A percentile compares a stretch with the other conserved stretches of the same genome.
Conservation (phyloP, 2,797 vertebrate species). For the Sebastes flavidus region DNA sequence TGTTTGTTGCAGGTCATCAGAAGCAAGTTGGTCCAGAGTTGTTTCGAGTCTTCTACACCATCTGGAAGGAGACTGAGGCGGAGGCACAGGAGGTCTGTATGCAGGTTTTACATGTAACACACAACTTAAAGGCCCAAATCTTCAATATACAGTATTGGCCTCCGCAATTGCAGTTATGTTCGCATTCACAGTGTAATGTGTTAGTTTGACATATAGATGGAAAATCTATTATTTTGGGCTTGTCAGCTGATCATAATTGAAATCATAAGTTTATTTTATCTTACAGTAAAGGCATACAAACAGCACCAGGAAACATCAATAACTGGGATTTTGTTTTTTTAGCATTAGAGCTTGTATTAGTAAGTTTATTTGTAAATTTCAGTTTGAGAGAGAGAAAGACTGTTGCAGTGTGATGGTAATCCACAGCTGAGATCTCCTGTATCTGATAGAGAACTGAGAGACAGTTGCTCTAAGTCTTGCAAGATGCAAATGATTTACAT, state of each 20-base stretch:
- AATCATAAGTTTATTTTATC: neutral
- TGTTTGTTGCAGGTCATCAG: constrained; percentile 86
- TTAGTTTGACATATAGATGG: neutral
- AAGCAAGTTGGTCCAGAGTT: constrained; percentile 95
- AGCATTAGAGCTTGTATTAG: neutral
- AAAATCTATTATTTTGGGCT: neutral
- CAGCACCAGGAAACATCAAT: neutral
- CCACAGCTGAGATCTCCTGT: neutral
- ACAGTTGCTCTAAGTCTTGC: too few relatives aligned
- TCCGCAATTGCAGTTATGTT: neutral
- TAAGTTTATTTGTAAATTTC: neutral
- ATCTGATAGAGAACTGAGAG: neutral
- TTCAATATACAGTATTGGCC: neutral
- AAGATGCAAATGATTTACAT: too few relatives aligned
- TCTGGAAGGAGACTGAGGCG: constrained; percentile 96
- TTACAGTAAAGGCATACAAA: neutral
- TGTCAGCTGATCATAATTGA: neutral
- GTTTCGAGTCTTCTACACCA: constrained; percentile 94
- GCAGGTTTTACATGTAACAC: neutral
- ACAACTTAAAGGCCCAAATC: neutral
- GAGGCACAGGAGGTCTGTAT: constrained; percentile 90
- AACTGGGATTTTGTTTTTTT: rapidly evolving
- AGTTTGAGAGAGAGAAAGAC: neutral
- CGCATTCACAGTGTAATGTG: neutral
- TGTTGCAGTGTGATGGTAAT: neutral